These are phyloP conservation scores for Patella ulyssiponensis DNA, from an alignment of 2,888 invertebrate species.

Conservation along the genomic window DNA sequence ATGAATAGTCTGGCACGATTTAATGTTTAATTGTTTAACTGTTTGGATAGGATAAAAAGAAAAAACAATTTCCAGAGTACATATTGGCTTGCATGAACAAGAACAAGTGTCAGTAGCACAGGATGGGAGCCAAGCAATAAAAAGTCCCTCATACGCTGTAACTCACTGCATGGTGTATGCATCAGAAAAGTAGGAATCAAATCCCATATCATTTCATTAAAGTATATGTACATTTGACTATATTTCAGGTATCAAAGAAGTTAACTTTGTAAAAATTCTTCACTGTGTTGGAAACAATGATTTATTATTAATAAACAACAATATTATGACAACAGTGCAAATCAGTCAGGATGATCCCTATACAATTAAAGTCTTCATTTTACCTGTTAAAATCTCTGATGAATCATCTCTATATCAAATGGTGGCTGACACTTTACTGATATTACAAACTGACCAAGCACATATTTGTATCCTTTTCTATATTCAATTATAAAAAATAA, in stretches of 20 bases:
- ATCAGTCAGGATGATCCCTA: not conserved
- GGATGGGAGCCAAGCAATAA: too few relatives aligned
- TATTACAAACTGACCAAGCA: conserved; percentile 22
- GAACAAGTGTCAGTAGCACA: too few relatives aligned
- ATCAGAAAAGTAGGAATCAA: too few relatives aligned
- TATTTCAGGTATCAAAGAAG: not conserved
- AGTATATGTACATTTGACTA: too few relatives aligned
- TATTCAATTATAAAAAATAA: not conserved
- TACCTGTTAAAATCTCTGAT: not conserved
- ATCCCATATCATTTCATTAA: too few relatives aligned
- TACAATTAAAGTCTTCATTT: not conserved
- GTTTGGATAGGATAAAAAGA: too few relatives aligned
- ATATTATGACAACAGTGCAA: not conserved
- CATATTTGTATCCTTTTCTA: conserved; percentile 39
- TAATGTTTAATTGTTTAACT: too few relatives aligned
- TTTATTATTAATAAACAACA: not conserved
- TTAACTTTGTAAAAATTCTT: not conserved
- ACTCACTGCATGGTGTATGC: too few relatives aligned
- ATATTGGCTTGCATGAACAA: too few relatives aligned
- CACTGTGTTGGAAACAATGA: not conserved
- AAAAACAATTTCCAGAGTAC: too few relatives aligned
- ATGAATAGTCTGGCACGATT: too few relatives aligned
- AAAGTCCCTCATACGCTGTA: too few relatives aligned
- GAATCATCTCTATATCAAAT: conserved; percentile 16
- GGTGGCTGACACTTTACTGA: conserved; percentile 23